Evolutionary conservation across 1,140 invertebrate species (phyloP).

Genomic region (Nasonia vitripennis): DNA sequence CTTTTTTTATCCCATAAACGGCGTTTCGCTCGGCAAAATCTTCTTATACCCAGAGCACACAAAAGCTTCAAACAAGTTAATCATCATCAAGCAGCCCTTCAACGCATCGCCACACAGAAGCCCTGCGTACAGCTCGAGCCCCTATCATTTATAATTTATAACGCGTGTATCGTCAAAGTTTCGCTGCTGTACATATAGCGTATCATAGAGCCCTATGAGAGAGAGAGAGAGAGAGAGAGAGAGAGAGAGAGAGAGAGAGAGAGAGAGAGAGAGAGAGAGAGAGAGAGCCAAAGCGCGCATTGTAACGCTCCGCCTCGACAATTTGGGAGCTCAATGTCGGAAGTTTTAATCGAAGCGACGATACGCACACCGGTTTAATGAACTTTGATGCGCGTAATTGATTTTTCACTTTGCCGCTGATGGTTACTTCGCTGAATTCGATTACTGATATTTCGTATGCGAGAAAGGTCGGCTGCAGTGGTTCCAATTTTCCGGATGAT

Average conservation of each 20-base stretch:
- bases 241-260: no score
- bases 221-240: background rate
- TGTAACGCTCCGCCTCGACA: background rate
- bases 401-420: conserved; percentile 17
- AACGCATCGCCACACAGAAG: background rate
- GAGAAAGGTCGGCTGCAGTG: no score
- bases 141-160: background rate
- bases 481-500: no score
- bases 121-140: no score
- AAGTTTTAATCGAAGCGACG: conserved; percentile 42
- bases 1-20: background rate
- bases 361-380: conserved; percentile 20
- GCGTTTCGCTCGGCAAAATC: background rate
- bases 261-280: background rate
- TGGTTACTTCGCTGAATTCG: no score
- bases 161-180: background rate
- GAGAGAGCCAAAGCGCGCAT: background rate
- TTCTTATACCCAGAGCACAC: no score
- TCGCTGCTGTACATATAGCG: background rate
- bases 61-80: background rate
- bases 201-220: background rate
- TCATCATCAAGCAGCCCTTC: background rate
- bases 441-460: no score
- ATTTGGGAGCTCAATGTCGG: conserved; percentile 36
- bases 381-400: conserved; percentile 36